Conservation (phyloP, 2,113 vertebrate genomes). For the Perca schrenkii region DNA sequence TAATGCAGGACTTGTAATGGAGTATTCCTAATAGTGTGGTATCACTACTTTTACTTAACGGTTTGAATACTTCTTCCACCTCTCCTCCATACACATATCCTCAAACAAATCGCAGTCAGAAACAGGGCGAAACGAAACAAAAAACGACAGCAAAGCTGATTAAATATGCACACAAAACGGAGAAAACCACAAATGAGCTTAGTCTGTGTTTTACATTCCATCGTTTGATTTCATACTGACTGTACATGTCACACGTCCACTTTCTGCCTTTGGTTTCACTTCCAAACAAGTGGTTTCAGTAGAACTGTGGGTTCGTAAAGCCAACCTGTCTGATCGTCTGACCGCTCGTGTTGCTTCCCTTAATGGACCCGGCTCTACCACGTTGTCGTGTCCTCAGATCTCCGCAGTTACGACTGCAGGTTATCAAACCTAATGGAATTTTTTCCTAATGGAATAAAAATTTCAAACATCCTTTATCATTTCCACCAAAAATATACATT, state of each 20-base stretch:
- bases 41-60: no score
- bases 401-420: not conserved
- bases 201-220: not conserved
- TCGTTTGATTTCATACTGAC: not conserved
- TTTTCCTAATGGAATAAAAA: not conserved
- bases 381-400: not conserved
- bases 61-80: no score
- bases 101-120: not conserved
- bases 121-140: not conserved
- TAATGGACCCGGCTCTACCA: not conserved
- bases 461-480: not conserved
- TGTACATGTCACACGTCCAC: not conserved
- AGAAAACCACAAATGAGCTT: not conserved
- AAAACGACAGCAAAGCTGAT: not conserved
- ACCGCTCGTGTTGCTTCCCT: slow-evolving; percentile 25
- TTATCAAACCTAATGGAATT: not conserved
- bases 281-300: slow-evolving; percentile 33
- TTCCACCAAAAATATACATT: not conserved
- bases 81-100: not conserved
- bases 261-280: slow-evolving; percentile 47
- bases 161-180: not conserved
- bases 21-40: no score
- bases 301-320: not conserved
- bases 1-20: no score
- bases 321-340: not conserved